Percentiles rank a stretch among this genome's conserved stretches.
Conservation (phyloP, 2,888 invertebrate genomes). For the Volucella bombylans region DNA sequence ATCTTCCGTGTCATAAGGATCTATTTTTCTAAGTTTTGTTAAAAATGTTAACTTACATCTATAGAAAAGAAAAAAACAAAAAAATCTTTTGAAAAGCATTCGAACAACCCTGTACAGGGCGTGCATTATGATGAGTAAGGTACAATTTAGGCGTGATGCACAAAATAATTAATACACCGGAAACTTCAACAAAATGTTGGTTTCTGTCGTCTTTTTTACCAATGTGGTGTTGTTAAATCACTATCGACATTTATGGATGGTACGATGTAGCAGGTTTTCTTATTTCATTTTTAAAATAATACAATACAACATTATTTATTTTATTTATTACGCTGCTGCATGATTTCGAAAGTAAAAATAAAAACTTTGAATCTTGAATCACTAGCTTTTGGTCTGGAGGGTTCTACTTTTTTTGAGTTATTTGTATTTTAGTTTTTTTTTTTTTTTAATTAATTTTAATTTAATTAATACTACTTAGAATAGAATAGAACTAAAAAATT, state of each 20-base stretch:
- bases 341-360: conserved; percentile 15
- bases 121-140: conserved; percentile 35
- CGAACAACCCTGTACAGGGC: conserved; percentile 5
- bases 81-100: conserved; percentile 49
- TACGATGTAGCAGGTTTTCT: conserved; percentile 59
- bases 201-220: conserved; percentile 10
- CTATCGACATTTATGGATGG: conserved; percentile 66
- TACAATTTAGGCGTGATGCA: conserved; percentile 51
- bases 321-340: conserved; percentile 42
- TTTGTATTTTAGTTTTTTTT: conserved; percentile 13
- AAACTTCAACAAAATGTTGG: conserved; percentile 17
- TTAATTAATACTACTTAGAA: conserved; percentile 41
- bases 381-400: conserved; percentile 72
- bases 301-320: too few species aligned
- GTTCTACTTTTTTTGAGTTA: conserved; percentile 47
- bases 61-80: not conserved
- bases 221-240: conserved; percentile 57
- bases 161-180: conserved; percentile 29
- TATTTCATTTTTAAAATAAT: conserved; percentile 37
- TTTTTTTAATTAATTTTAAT: conserved; percentile 19
- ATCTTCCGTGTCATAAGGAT: conserved; percentile 60
- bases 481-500: conserved; percentile 38
- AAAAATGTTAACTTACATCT: conserved; percentile 62
- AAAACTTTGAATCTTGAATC: conserved; percentile 50
- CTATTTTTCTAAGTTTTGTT: conserved; percentile 55